Conservation (phyloP, 2,888 invertebrate genomes). For the Eilema caniola region DNA sequence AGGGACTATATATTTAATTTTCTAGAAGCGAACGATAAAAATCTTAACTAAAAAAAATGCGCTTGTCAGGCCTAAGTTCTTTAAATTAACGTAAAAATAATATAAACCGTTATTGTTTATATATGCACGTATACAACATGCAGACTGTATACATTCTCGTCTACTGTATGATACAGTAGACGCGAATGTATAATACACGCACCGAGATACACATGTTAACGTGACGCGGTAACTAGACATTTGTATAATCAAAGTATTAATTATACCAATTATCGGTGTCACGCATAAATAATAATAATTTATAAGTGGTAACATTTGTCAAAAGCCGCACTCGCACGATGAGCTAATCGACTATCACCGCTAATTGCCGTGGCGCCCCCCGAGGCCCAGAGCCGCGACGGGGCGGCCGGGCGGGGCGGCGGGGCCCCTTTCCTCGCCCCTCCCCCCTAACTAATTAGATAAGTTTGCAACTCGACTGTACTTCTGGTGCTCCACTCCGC, state of each 20-base stretch:
- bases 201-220: neutral
- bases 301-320: conserved; percentile 84
- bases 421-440: conserved; percentile 42
- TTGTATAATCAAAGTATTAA: conserved; percentile 53
- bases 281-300: conserved; percentile 79
- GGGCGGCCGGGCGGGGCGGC: conserved; percentile 21
- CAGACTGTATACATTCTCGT: too few relatives aligned
- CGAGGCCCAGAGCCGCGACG: conserved; percentile 37
- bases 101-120: neutral
- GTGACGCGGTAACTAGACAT: neutral
- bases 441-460: conserved; percentile 84
- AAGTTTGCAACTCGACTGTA: conserved; percentile 86
- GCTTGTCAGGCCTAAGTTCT: neutral
- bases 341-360: conserved; percentile 87
- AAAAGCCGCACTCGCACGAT: conserved; percentile 85
- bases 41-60: neutral
- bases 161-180: too few relatives aligned
- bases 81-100: neutral
- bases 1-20: too few relatives aligned
- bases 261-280: conserved; percentile 75
- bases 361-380: conserved; percentile 77
- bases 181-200: neutral
- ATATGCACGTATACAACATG: neutral
- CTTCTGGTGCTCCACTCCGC: conserved; percentile 81
- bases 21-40: neutral